Evolutionary conservation across 2,113 vertebrate species (phyloP), one percentile per base, ranked within the genome.

Genomic region (Sinocyclocheilus maitianheensis): DNA sequence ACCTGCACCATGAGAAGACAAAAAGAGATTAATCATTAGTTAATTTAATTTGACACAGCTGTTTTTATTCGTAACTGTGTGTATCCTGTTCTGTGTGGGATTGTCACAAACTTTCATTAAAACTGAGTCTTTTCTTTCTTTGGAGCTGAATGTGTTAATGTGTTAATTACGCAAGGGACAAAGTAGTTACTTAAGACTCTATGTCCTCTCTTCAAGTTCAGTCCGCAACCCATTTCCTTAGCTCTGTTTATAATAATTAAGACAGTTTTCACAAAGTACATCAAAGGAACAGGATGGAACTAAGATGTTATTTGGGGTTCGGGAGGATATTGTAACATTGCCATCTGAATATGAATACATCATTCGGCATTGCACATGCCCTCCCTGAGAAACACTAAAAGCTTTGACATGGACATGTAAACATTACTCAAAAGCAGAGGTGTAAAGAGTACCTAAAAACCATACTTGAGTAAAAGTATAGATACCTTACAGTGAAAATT

Each of bases 1-100:
- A 89, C 77, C 88, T 87, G 55, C 18, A 69, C 30, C 37, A 71
- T 10, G 30, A 79, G 5, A 58, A 87, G 9, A 84, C 37, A 80
- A 24, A 51, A 3, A 74, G 11, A 85, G 60, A 58, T 71, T 11
- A 20, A 11, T 72, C 3, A 11, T 71, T 40, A 34, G 37, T 22
- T 40, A 34, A 37, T 71, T 71, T 43, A 0, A 34, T 37, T 30
- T 6, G 5, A 69, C 13, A 18, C 1, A 37, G 9, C 55, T 58
- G 55, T 58, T 58, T 58, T 37, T 67, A 26, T 26, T 20, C 1
- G 3, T 10, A 37, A 20, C 30, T 37, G 67, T 71, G 16, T 40
- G 1, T 24, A 75, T n/a, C 26, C 30, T 63, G 14, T n/a, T 40
- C 3, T 40, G 63, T 3, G 65, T 69, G 63, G 63, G 2, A 71